Evolutionary conservation across 2,888 invertebrate species (phyloP).

Genomic region (Ischnus inquisitorius): DNA sequence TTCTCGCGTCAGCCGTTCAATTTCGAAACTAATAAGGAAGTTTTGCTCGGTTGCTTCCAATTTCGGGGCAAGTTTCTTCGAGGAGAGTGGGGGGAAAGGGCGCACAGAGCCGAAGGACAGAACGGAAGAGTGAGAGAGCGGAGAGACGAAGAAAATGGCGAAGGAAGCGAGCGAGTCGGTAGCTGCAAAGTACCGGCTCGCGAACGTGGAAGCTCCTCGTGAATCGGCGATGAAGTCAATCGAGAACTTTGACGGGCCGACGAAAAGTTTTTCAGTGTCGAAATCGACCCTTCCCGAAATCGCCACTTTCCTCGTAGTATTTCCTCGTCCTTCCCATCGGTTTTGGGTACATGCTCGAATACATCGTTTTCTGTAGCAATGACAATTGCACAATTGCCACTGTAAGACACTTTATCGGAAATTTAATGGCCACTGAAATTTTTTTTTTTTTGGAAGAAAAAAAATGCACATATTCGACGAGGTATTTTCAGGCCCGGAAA

Average conservation of each 20-base stretch:
- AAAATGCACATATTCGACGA: too few species aligned
- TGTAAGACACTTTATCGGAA: too few species aligned
- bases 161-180: slow-evolving; percentile 6
- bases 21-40: slow-evolving; percentile 75
- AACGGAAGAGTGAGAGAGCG: slow-evolving; percentile 12
- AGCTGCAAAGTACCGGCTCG: slow-evolving; percentile 31
- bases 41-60: slow-evolving; percentile 71
- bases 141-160: slow-evolving; percentile 41
- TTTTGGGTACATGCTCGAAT: neutral
- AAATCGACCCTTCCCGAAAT: slow-evolving; percentile 47
- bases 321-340: neutral
- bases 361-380: too few species aligned
- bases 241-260: slow-evolving; percentile 50
- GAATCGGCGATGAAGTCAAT: slow-evolving; percentile 60
- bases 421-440: too few species aligned
- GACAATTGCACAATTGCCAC: too few species aligned
- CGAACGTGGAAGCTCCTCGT: slow-evolving; percentile 23
- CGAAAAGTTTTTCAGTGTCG: slow-evolving; percentile 33
- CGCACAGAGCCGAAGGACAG: slow-evolving; percentile 31
- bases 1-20: slow-evolving; percentile 69
- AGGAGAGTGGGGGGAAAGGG: slow-evolving; percentile 1
- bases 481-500: too few species aligned
- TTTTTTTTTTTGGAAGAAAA: too few species aligned
- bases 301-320: slow-evolving; percentile 22
- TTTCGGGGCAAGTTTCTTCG: slow-evolving; percentile 70